These are phyloP conservation scores for Microctonus hyperodae DNA, from an alignment of 2,888 invertebrate species.

Conservation along the genomic window DNA sequence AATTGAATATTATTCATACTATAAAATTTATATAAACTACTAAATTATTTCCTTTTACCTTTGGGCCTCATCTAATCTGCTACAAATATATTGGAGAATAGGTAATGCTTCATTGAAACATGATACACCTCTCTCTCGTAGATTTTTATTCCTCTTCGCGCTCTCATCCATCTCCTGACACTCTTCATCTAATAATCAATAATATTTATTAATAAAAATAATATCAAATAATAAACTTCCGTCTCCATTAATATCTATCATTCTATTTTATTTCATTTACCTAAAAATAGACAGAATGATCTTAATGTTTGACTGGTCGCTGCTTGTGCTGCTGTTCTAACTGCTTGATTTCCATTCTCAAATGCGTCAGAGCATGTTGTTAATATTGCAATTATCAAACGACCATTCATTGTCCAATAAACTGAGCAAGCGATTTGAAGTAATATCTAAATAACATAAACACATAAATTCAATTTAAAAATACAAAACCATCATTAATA, in stretches of 20 bases:
- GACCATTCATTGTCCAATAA: conserved; percentile 88
- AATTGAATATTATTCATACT: background rate
- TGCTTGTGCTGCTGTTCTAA: conserved; percentile 86
- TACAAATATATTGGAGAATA: conserved; percentile 87
- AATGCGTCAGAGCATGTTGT: conserved; percentile 85
- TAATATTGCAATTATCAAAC: conserved; percentile 85
- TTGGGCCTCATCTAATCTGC: conserved; percentile 83
- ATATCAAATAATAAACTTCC: background rate
- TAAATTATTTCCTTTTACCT: conserved; percentile 65
- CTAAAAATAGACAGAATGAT: conserved; percentile 84
- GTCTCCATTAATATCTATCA: background rate
- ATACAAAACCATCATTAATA: no score
- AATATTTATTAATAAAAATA: background rate
- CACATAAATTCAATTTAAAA: background rate
- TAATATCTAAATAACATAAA: conserved; percentile 69
- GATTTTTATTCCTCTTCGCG: conserved; percentile 59
- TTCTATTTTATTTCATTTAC: conserved; percentile 60
- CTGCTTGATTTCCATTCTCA: conserved; percentile 79
- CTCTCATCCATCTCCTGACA: conserved; percentile 72
- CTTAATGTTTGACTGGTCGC: conserved; percentile 89
- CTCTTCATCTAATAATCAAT: conserved; percentile 71
- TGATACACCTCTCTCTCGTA: conserved; percentile 74
- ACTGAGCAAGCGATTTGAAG: conserved; percentile 88
- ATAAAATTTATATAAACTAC: background rate
- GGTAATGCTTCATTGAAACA: conserved; percentile 91